A percentile compares a stretch with the other conserved stretches of the same genome.
phyloP scores from a whole-genome alignment of 2,113 vertebrate genomes.

The Apodemus speciosus region DNA sequence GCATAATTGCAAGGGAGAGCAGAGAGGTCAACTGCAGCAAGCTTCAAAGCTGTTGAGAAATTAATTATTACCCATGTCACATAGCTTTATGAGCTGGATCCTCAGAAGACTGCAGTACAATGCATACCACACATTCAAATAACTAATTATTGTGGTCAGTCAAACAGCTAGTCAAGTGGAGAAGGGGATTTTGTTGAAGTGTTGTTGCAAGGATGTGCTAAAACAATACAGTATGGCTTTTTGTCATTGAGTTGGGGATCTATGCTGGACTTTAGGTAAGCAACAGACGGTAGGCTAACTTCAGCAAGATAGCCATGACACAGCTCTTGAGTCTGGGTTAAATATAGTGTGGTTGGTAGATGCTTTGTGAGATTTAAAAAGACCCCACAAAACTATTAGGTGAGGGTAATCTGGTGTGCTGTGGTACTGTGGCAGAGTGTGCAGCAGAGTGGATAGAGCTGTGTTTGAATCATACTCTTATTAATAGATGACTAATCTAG shows the following conservation, averaged over 20 bases:
- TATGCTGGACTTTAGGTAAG: not conserved
- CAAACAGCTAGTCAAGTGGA: not conserved
- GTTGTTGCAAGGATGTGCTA: not conserved
- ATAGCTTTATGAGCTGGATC: not conserved
- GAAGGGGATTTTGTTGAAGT: not conserved
- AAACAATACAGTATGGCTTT: not conserved
- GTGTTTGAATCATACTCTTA: not conserved
- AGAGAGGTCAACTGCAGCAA: not conserved
- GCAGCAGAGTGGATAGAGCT: not conserved
- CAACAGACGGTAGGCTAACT: not conserved
- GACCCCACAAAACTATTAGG: not conserved
- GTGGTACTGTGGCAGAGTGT: not conserved
- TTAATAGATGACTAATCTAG: constrained; percentile 6
- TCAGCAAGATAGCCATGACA: not conserved
- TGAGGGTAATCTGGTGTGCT: not conserved
- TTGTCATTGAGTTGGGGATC: not conserved
- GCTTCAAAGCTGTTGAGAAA: not conserved
- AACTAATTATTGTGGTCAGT: not conserved
- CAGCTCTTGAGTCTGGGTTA: not conserved
- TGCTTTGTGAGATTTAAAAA: not conserved
- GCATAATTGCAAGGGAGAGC: not conserved
- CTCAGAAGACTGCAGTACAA: not conserved
- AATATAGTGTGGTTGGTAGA: not conserved
- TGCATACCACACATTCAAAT: not conserved
- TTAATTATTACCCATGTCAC: not conserved